Conservation (phyloP, 2,113 vertebrate species). For the Colaptes auratus region DNA sequence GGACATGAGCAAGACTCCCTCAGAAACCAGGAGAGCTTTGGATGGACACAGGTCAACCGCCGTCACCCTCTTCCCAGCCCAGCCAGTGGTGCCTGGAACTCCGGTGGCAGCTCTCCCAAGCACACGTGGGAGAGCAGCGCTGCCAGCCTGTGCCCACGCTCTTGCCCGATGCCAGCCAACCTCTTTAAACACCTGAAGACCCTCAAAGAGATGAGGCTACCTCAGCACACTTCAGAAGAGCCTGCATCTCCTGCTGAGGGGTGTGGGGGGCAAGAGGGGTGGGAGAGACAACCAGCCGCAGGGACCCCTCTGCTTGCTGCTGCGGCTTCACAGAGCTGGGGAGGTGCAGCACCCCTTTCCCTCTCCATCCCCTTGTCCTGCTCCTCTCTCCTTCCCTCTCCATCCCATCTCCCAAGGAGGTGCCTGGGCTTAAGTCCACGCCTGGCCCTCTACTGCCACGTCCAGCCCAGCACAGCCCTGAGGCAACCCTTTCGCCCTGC, state of each 20-base stretch:
- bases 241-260: neutral
- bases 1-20: neutral
- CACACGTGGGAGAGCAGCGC: neutral
- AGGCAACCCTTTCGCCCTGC: too few species aligned
- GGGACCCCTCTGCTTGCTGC: neutral
- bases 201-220: neutral
- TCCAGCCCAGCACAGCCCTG: too few species aligned
- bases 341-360: neutral
- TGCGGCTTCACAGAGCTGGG: fast-evolving
- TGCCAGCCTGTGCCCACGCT: neutral
- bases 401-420: too few species aligned
- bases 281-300: neutral
- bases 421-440: too few species aligned
- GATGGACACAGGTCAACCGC: neutral
- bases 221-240: neutral
- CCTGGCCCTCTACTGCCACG: too few species aligned
- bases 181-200: neutral
- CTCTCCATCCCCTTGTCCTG: neutral
- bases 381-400: neutral
- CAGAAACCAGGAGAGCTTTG: neutral
- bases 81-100: neutral
- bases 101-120: neutral
- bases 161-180: neutral
- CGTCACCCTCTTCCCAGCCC: neutral
- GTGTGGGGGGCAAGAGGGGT: too few species aligned